Conservation (phyloP, 2,797 vertebrate genomes). For the Ctenosaura bakeri region DNA sequence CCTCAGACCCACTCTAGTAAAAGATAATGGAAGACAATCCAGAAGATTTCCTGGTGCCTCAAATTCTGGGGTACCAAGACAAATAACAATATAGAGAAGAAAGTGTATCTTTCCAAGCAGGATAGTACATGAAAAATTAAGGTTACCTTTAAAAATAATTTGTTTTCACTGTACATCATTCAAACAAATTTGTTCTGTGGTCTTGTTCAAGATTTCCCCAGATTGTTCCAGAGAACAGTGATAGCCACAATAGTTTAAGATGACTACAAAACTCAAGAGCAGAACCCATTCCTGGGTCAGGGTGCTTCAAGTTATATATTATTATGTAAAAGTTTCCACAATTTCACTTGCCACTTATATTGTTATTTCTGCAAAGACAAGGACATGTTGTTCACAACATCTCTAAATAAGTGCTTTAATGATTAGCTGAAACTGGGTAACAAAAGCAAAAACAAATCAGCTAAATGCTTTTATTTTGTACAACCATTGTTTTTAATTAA, state of each 20-base stretch:
- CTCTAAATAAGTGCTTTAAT: neutral
- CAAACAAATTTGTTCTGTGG: neutral
- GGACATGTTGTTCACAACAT: neutral
- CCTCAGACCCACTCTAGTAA: neutral
- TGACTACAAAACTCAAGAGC: neutral
- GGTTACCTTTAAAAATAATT: neutral
- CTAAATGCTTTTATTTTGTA: slow-evolving; percentile 54
- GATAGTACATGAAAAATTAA: neutral
- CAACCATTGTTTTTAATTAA: slow-evolving; percentile 26
- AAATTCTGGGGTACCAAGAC: neutral
- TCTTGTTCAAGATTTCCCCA: neutral
- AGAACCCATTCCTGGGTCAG: neutral
- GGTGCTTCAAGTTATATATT: neutral
- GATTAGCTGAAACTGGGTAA: neutral
- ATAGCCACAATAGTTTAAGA: neutral
- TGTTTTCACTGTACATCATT: neutral
- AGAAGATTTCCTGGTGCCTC: neutral
- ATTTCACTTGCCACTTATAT: neutral
- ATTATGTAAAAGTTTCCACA: neutral
- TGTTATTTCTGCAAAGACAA: neutral
- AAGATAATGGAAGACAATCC: neutral
- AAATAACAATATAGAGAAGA: neutral
- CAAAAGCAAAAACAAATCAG: neutral
- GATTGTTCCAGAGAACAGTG: neutral
- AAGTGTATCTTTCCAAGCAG: neutral